These are phyloP conservation scores for Chaetodon trifasciatus DNA, from an alignment of 2,797 vertebrate genomes.

Conservation along the genomic window DNA sequence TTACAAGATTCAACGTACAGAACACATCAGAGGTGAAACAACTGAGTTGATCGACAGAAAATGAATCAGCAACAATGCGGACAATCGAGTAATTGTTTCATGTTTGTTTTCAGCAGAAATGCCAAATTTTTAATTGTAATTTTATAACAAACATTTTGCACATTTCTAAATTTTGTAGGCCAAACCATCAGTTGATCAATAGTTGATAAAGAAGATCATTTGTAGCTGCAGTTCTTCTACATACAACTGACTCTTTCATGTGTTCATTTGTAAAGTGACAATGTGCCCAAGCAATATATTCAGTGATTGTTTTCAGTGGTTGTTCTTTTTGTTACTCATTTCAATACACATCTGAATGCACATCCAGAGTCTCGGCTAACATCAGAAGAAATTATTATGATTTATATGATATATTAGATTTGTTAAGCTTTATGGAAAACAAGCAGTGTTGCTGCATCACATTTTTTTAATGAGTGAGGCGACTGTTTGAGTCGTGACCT, in stretches of 20 bases:
- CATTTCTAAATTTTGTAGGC: background rate
- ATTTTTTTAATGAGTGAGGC: background rate
- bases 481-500: background rate
- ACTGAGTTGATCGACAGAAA: background rate
- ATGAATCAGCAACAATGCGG: background rate
- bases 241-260: background rate
- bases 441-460: background rate
- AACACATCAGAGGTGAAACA: rapidly evolving
- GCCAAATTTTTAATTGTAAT: background rate
- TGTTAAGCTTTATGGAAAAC: background rate
- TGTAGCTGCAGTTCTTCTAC: background rate
- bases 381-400: background rate
- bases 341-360: background rate
- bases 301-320: background rate
- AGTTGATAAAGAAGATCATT: background rate
- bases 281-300: background rate
- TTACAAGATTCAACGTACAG: background rate
- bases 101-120: background rate
- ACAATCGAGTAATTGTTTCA: background rate
- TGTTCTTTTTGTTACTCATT: background rate
- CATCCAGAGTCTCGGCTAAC: background rate
- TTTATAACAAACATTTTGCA: background rate
- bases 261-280: background rate
- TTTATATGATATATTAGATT: background rate
- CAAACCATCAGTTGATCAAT: background rate